Base-by-base conservation (phyloP, 2,797 vertebrate genomes). In the Myoxocephalus aenaeus region DNA sequence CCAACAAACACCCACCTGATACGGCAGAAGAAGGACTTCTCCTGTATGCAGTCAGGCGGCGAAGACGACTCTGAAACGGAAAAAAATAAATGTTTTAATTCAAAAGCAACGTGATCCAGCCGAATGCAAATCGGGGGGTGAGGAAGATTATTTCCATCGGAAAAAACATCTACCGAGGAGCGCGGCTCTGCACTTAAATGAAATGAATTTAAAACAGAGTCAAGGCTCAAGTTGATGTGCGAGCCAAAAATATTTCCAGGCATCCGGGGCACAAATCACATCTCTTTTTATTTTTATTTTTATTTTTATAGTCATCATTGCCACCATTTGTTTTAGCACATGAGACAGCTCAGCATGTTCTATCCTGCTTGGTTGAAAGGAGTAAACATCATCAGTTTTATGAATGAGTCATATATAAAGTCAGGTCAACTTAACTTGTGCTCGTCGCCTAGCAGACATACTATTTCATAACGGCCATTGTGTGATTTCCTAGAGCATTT, bases 21-120 rank as follows among this genome's bases (percentile, higher is more conserved):
- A 7, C 97, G 97, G 83, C 98, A 99, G 89, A 99, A 99, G 91
- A 99, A 99, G 27, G 97, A 98, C 73, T 99, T 99, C 90, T 99
- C 98, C 89, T 97, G 97, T 92, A 96, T 94, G 91, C 95, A 96
- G 59, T 96, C 95, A n/a, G 94, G 86, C 0, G 92, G 92, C 2
- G 94, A 95, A 3, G 94, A 94, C 80, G 94, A 94, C 80, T 96
- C 96, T 96, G 73, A 73, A 83, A 87, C 0, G 25, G 61, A 20
- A 14, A 79, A 79, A 87, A 59, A 67, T 32, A 27, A n/a, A 81
- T 38, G 62, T 70, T 87, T 93, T 71, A 84, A 92, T 90, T 87
- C 81, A 93, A 78, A 72, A 66, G 75, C 13, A 84, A 86, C 56
- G 48, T 0, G 3, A 83, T 71, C 75, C 2, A 0, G 20, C 27